phyloP scores from a whole-genome alignment of 2,113 vertebrate genomes.

The Chascanopsetta lugubris region DNA sequence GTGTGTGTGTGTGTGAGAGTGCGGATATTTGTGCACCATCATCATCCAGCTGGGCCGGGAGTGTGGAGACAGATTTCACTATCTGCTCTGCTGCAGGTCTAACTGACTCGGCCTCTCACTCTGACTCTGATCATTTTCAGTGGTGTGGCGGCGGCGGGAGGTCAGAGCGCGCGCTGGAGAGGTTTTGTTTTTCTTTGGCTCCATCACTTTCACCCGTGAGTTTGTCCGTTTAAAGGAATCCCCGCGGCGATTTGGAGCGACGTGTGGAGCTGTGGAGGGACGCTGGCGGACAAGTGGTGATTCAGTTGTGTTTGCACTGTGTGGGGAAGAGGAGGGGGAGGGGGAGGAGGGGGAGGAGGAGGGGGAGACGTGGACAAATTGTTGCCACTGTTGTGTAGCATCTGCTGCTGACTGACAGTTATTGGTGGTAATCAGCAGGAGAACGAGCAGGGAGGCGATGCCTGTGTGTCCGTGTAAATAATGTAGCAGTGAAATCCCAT shows the following conservation, averaged over 20 bases:
- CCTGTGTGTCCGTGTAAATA: no score
- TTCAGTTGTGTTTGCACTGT: background rate
- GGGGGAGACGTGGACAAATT: no score
- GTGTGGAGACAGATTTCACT: conserved; percentile 6
- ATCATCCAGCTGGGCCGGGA: conserved; percentile 35
- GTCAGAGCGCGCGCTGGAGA: conserved; percentile 20
- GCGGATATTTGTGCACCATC: background rate
- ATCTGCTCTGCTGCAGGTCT: background rate
- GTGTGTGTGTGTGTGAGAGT: background rate
- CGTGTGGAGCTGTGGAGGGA: background rate
- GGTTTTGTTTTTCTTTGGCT: background rate
- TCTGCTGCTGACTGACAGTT: background rate
- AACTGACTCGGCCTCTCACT: background rate
- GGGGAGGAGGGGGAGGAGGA: no score
- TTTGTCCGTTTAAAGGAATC: background rate
- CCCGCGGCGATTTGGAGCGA: background rate
- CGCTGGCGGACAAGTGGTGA: background rate
- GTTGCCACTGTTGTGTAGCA: background rate
- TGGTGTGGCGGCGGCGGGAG: conserved; percentile 23
- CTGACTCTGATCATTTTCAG: conserved; percentile 31
- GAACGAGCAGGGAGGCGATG: no score
- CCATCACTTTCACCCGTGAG: background rate
- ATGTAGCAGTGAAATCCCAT: no score
- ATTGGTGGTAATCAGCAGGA: no score
- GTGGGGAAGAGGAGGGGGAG: no score